Evolutionary conservation across 2,797 vertebrate species (phyloP).

Genomic region (Leptatherina wallacei): DNA sequence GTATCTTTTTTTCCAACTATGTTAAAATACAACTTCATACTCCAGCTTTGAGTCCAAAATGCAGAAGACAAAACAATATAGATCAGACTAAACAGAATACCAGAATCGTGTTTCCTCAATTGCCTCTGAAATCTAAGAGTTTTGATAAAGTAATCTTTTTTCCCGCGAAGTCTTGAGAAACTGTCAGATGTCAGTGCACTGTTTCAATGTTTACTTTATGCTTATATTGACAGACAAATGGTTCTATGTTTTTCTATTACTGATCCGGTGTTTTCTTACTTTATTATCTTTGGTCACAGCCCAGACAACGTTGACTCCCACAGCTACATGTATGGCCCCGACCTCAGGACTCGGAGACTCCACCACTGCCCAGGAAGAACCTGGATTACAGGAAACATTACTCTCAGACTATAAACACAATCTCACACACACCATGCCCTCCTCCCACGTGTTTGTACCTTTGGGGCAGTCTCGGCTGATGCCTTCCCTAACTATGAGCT

Average conservation of each 20-base stretch:
- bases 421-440: neutral
- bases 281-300: constrained; percentile 95
- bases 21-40: neutral
- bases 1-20: neutral
- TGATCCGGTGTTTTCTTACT: constrained; percentile 77
- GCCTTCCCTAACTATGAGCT: constrained; percentile 93
- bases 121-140: no score
- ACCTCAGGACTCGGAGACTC: constrained; percentile 91
- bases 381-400: constrained; percentile 52
- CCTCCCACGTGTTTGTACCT: constrained; percentile 77
- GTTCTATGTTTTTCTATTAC: neutral
- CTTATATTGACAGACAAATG: neutral
- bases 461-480: constrained; percentile 89
- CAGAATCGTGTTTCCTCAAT: no score
- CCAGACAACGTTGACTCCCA: constrained; percentile 94
- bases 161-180: neutral
- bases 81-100: neutral
- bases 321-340: constrained; percentile 89
- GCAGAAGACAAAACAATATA: neutral
- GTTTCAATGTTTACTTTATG: constrained; percentile 1
- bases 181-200: neutral
- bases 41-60: neutral
- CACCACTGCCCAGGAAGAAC: constrained; percentile 88
- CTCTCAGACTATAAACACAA: constrained; percentile 1
- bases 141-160: no score